Evolutionary conservation across 2,797 vertebrate genomes (phyloP).

Genomic region (Huso huso): DNA sequence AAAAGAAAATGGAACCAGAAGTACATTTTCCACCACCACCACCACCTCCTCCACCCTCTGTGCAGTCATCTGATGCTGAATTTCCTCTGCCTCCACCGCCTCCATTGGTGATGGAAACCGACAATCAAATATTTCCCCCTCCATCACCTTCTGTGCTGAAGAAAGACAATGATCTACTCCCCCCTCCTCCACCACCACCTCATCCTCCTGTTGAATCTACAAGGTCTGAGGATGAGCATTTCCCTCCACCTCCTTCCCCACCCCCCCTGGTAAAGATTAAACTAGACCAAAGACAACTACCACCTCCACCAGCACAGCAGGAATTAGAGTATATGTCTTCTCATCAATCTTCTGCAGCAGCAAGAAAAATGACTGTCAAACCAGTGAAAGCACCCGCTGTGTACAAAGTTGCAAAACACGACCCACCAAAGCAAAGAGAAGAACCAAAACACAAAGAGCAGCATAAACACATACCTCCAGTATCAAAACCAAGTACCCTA

Average conservation of each 20-base stretch:
- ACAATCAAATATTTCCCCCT: slow-evolving; percentile 40
- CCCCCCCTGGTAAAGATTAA: slow-evolving; percentile 28
- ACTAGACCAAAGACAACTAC: slow-evolving; percentile 46
- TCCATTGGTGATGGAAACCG: slow-evolving; percentile 53
- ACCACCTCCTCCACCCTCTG: slow-evolving; percentile 33
- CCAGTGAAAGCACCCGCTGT: slow-evolving; percentile 48
- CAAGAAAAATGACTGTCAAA: slow-evolving; percentile 56
- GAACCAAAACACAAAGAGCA: slow-evolving; percentile 22
- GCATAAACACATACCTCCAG: slow-evolving; percentile 4
- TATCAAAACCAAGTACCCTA: slow-evolving; percentile 22
- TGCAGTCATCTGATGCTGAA: slow-evolving; percentile 43
- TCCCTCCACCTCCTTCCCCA: slow-evolving; percentile 50
- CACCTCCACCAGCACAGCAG: slow-evolving; percentile 60
- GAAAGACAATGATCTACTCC: slow-evolving; percentile 61
- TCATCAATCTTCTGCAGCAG: slow-evolving; percentile 39
- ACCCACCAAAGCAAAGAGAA: slow-evolving; percentile 48
- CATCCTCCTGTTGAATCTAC: slow-evolving; percentile 50
- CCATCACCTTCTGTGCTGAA: slow-evolving; percentile 51
- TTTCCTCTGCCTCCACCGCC: slow-evolving; percentile 73
- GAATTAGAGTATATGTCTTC: slow-evolving; percentile 55
- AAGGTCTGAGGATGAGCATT: slow-evolving; percentile 56
- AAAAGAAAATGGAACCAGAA: slow-evolving; percentile 52
- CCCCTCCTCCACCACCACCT: slow-evolving; percentile 58
- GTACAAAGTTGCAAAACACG: slow-evolving; percentile 59
- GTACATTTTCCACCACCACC: slow-evolving; percentile 55